These are phyloP conservation scores for Corydoras maculifer DNA, from an alignment of 2,113 vertebrate genomes.

Conservation along the genomic window DNA sequence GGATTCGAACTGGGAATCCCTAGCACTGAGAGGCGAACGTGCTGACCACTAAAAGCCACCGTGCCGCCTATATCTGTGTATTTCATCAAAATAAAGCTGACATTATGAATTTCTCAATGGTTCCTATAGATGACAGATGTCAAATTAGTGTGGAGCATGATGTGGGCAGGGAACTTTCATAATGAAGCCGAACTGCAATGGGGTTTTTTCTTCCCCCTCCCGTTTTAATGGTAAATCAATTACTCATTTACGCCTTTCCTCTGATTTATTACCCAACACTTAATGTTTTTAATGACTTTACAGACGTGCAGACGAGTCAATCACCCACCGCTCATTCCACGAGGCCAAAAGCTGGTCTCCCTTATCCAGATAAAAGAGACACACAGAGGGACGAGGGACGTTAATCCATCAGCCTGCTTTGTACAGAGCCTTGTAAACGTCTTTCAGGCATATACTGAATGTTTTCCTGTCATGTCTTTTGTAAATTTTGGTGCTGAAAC, in stretches of 20 bases:
- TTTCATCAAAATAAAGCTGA: neutral
- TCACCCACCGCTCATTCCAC: slow-evolving; percentile 45
- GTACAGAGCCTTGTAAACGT: slow-evolving; percentile 37
- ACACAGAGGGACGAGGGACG: neutral
- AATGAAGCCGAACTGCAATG: slow-evolving; percentile 24
- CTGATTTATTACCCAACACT: slow-evolving; percentile 52
- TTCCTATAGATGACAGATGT: slow-evolving; percentile 8
- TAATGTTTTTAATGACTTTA: slow-evolving; percentile 55
- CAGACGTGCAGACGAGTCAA: slow-evolving; percentile 49
- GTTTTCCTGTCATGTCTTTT: no score
- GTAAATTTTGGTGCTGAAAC: neutral
- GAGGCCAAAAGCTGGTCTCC: slow-evolving; percentile 44
- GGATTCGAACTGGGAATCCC: no score
- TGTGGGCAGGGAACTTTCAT: slow-evolving; percentile 9
- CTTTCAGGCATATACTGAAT: neutral
- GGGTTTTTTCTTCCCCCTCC: slow-evolving; percentile 5
- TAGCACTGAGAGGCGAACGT: no score
- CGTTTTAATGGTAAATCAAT: slow-evolving; percentile 55
- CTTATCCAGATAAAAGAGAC: slow-evolving; percentile 18
- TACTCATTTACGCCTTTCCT: slow-evolving; percentile 47
- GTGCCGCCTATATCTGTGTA: no score
- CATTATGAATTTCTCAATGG: slow-evolving; percentile 1
- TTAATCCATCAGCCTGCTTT: slow-evolving; percentile 23
- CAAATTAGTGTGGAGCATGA: slow-evolving; percentile 24
- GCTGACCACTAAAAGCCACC: no score